phyloP scores from a whole-genome alignment of 2,113 vertebrate species.

The Noturus placidus region DNA sequence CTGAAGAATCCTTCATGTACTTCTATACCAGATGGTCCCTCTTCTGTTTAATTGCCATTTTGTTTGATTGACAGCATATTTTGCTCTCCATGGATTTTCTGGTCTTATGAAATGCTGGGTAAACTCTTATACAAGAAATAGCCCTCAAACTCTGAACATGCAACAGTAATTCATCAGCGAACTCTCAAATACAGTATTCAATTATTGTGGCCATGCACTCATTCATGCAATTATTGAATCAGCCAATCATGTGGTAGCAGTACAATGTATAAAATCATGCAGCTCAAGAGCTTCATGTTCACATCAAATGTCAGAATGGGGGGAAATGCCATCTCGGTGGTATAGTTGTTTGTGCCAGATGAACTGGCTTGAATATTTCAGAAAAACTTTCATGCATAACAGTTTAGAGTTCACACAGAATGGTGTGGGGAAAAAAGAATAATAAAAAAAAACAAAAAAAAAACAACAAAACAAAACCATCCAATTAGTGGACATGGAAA shows the following conservation, averaged over 20 bases:
- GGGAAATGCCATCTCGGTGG: neutral
- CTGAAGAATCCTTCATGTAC: conserved; percentile 2
- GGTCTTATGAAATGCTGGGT: neutral
- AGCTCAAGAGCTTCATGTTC: neutral
- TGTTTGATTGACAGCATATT: conserved; percentile 39
- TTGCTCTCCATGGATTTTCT: conserved; percentile 13
- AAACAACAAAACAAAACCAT: neutral
- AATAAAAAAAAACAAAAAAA: neutral
- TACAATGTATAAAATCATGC: neutral
- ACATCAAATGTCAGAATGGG: neutral
- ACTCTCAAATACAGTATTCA: neutral
- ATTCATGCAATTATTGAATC: neutral
- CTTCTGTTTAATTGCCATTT: conserved; percentile 31
- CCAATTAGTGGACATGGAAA: neutral
- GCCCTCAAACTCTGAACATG: neutral
- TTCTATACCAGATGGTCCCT: conserved; percentile 24
- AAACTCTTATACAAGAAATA: neutral
- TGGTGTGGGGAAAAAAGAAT: neutral
- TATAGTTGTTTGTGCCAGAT: neutral
- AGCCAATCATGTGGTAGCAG: neutral
- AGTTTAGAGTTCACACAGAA: neutral
- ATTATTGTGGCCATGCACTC: neutral
- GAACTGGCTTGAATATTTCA: neutral
- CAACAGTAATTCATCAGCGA: neutral
- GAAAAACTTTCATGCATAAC: neutral